Evolutionary conservation across 2,888 invertebrate species (phyloP).

Genomic region (Ferrisia virgata): DNA sequence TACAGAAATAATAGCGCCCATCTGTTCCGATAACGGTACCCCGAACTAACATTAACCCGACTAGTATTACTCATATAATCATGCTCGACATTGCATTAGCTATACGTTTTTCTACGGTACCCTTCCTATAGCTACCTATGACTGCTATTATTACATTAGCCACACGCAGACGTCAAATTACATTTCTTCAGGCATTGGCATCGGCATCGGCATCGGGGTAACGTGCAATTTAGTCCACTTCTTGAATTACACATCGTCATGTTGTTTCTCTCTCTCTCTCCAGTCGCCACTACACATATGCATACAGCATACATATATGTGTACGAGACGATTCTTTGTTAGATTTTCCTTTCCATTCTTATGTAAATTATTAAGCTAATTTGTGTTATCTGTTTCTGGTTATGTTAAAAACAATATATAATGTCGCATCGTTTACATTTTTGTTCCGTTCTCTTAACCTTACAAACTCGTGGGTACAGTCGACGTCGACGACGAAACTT

Average conservation of each 20-base stretch:
- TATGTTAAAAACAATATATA: slow-evolving; percentile 7
- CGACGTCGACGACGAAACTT: too few relatives aligned
- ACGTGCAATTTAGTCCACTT: slow-evolving; percentile 42
- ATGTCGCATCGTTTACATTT: neutral
- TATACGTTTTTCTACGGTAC: slow-evolving; percentile 33
- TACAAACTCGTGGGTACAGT: neutral
- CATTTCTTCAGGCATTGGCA: slow-evolving; percentile 31
- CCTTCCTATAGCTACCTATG: too few relatives aligned
- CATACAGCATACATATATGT: neutral
- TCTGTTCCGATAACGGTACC: slow-evolving; percentile 41
- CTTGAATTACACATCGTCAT: slow-evolving; percentile 29
- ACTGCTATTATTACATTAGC: slow-evolving; percentile 42
- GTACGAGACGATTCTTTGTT: neutral
- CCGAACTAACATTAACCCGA: slow-evolving; percentile 37
- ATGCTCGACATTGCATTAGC: slow-evolving; percentile 36
- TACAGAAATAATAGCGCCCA: slow-evolving; percentile 42
- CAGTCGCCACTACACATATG: neutral
- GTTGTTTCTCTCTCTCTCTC: neutral
- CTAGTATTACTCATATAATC: slow-evolving; percentile 41
- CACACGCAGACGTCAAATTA: slow-evolving; percentile 44
- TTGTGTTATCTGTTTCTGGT: neutral
- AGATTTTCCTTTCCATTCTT: neutral
- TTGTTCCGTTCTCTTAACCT: slow-evolving; percentile 31
- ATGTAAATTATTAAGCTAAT: slow-evolving; percentile 14
- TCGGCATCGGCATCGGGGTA: too few relatives aligned